A percentile compares a stretch with the other conserved stretches of the same genome.
These are phyloP conservation scores for Rhagoletis zephyria DNA, from an alignment of 1,140 invertebrate species.

Conservation along the genomic window DNA sequence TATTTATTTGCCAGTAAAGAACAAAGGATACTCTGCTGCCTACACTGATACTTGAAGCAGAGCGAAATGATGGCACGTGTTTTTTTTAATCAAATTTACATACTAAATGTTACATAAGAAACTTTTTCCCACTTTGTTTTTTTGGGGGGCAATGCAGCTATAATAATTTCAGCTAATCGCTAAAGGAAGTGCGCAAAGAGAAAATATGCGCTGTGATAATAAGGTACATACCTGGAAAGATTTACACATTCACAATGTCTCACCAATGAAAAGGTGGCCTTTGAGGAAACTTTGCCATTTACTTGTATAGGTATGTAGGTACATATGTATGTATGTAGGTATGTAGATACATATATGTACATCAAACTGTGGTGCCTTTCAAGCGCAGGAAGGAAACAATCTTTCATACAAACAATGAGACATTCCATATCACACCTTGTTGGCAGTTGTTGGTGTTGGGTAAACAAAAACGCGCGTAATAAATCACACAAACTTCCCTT, in stretches of 20 bases:
- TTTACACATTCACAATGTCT: neutral
- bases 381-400: no score
- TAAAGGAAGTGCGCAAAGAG: neutral
- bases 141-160: neutral
- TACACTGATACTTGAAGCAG: neutral
- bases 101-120: constrained; percentile 35
- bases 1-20: constrained; percentile 11
- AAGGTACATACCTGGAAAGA: neutral
- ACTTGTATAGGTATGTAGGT: no score
- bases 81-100: constrained; percentile 22
- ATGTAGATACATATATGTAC: no score
- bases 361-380: no score
- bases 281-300: no score
- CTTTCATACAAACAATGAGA: neutral
- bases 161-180: constrained; percentile 40
- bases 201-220: constrained; percentile 22
- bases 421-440: neutral
- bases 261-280: no score
- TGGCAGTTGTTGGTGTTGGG: constrained; percentile 15
- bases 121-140: constrained; percentile 26
- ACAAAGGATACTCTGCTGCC: neutral
- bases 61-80: neutral
- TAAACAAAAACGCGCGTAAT: constrained; percentile 16
- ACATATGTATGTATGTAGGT: no score
- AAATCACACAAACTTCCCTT: constrained; percentile 31